Base-by-base conservation (phyloP, 2,888 invertebrate species). In the Nowickia ferox region DNA sequence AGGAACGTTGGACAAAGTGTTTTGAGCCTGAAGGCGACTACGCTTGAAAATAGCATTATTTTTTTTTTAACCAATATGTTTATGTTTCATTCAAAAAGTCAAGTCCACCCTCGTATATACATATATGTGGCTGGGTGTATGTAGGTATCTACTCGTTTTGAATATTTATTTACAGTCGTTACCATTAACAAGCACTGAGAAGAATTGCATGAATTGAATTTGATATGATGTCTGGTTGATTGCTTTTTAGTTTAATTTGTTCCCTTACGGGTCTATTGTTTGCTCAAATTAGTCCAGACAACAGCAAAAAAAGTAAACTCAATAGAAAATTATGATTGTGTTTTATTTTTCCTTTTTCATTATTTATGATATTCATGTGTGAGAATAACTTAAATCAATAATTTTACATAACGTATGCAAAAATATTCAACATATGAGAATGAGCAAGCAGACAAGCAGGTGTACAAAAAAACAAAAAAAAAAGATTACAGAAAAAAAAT, bases 151-250 rank as follows among this genome's bases (percentile, higher is more conserved):
- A 59, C 4, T 15, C 6, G n/a, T 72, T 61, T 65, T 79, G 79
- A 61, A 59, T 78, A 76, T 79, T 79, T 75, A 79, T 84, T 79
- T 66, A 10, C 19, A n/a, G 30, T 55, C n/a, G 22, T n/a, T 15
- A 15, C 30, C 22, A 38, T 66, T 44, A 9, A 44, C 66, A 65
- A 44, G 71, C 55, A 69, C 53, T 38, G 17, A 48, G 15, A 38
- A 46, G 17, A 22, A 10, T 72, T 38, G 19, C 38, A 51, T 53
- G 13, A 40, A 53, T 53, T 53, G 53, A 40, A 53, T 68, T 68
- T 68, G 44, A 65, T 63, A 17, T 53, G 63, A 53, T 66, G 65
- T 22, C 11, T 53, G 59, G 13, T 68, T 38, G 38, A 51, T 46
- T 30, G 17, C 30, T 38, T 53, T 30, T 38, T 53, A n/a, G 40